Evolutionary conservation across 2,113 vertebrate genomes (phyloP), one percentile per base, ranked within the genome.

Genomic region (Cariama cristata): DNA sequence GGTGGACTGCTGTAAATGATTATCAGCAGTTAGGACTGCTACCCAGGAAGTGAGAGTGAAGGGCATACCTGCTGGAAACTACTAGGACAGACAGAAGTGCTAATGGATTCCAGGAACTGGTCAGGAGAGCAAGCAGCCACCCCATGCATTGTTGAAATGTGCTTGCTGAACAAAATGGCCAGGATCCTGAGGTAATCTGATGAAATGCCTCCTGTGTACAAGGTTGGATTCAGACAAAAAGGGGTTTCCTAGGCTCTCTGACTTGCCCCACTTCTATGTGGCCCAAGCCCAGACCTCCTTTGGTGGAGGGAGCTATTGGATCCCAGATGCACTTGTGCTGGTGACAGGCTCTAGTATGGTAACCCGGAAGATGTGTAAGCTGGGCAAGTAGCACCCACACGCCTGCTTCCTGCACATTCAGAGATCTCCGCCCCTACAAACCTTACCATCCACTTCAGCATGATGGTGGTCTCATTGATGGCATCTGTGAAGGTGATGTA

Each of bases 401-500:
- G 4, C 14, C 79, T 23, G 33, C 45, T 13, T 75, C 28, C 4
- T 52, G 35, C 30, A 84, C 23, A 5, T 16, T 73, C n/a, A 49
- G 80, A 17, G 4, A 33, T 14, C 60, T 72, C 32, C 0, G 2
- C 9, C 75, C 62, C 73, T 15, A 5, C 33, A 67, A 44, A 28
- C 44, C 99, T 97, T 92, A 99, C 99, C 98, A 99, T 99, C 99
- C 99, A 99, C 97, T 99, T 99, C 64, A 99, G 98, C 97, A 99
- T 99, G 97, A 99, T 98, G 96, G 99, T 99, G 72, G 99, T 99
- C 97, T 99, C 99, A 1, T 99, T 99, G 98, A 99, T 98, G 52
- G 99, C 99, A 8, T 99, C 99, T 0, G 99, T 99, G 97, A 99
- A 99, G 93, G 99, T 99, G 98, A 99, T 99, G 97, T 99, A 99